These are phyloP conservation scores for Apodemia hepburni DNA, from an alignment of 2,888 invertebrate genomes.

Conservation along the genomic window DNA sequence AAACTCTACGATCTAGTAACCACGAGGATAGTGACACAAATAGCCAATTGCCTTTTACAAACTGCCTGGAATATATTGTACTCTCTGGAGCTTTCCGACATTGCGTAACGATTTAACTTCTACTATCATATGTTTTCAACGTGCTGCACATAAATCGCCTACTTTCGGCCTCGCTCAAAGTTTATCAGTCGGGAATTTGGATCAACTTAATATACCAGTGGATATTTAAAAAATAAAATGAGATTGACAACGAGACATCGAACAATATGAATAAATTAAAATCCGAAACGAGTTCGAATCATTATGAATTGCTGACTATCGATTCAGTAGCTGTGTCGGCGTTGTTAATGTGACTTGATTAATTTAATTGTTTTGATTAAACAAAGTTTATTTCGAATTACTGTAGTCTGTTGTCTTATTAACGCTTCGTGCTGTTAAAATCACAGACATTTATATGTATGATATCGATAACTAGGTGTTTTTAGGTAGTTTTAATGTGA, in stretches of 20 bases:
- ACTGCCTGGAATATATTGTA: too few species aligned
- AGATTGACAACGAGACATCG: neutral
- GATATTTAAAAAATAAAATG: neutral
- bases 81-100: too few species aligned
- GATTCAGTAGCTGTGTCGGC: slow-evolving; percentile 31
- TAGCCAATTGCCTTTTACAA: too few species aligned
- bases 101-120: too few species aligned
- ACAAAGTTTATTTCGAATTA: slow-evolving; percentile 12
- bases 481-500: too few species aligned
- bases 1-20: too few species aligned
- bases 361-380: slow-evolving; percentile 41
- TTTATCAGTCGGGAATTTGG: neutral
- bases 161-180: neutral
- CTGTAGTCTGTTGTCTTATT: neutral
- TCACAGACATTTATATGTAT: neutral
- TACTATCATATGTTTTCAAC: neutral
- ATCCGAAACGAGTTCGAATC: slow-evolving; percentile 49
- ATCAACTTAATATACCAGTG: neutral
- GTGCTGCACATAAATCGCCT: neutral
- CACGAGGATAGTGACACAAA: too few species aligned
- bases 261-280: slow-evolving; percentile 16
- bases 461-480: too few species aligned
- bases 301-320: slow-evolving; percentile 38
- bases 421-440: neutral
- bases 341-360: slow-evolving; percentile 45